Conservation (phyloP, 2,797 vertebrate species). For the Tauraco hartlaubi region DNA sequence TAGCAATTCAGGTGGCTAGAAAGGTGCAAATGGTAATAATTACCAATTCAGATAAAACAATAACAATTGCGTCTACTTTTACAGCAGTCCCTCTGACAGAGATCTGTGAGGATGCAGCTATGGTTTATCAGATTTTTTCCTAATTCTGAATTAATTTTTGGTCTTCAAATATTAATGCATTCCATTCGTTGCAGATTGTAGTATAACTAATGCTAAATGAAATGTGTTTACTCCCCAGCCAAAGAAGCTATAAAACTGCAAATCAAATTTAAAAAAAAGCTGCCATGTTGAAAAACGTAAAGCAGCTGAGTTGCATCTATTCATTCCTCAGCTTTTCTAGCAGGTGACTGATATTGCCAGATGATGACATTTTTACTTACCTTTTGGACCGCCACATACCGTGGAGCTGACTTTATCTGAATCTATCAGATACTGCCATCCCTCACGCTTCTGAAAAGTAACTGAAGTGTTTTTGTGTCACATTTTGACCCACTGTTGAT, state of each 20-base stretch:
- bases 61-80: background rate
- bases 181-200: background rate
- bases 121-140: background rate
- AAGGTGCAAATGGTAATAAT: background rate
- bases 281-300: background rate
- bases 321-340: background rate
- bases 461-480: background rate
- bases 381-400: background rate
- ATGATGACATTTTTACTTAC: background rate
- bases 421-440: background rate
- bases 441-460: background rate
- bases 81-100: background rate
- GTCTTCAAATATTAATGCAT: conserved; percentile 10
- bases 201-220: background rate
- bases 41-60: background rate
- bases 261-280: background rate
- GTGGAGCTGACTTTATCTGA: background rate
- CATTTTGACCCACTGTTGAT: background rate
- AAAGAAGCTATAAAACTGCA: background rate
- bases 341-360: background rate
- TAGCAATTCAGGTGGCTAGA: background rate
- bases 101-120: background rate
- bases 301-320: rapidly evolving
- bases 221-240: background rate
- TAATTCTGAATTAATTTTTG: background rate